A percentile compares a stretch with the other conserved stretches of the same genome.
Conservation (phyloP, 2,888 invertebrate species). For the Anthoptus insignis region DNA sequence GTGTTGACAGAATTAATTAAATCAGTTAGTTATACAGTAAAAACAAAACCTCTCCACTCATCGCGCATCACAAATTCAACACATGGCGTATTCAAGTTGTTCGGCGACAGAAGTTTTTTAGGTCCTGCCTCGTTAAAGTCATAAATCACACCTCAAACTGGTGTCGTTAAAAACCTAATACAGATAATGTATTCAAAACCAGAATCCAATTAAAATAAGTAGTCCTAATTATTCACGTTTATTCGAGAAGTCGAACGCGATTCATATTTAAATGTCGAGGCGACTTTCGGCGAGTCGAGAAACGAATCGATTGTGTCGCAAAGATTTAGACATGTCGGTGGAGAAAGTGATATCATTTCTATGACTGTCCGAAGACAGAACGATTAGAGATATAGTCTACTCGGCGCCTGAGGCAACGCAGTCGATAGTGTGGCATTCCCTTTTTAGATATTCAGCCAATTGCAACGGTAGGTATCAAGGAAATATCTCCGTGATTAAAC, state of each 20-base stretch:
- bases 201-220: slow-evolving; percentile 8
- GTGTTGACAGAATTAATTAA: slow-evolving; percentile 2
- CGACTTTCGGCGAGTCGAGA: slow-evolving; percentile 20
- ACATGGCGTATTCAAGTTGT: background rate
- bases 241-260: background rate
- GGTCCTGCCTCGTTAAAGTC: background rate
- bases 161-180: background rate
- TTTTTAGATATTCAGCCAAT: slow-evolving; percentile 1
- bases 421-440: background rate
- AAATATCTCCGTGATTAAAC: background rate
- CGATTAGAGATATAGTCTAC: slow-evolving; percentile 14
- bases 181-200: background rate
- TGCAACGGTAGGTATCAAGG: background rate
- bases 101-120: background rate
- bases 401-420: slow-evolving; percentile 8
- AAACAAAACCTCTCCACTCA: background rate
- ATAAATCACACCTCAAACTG: slow-evolving; percentile 10
- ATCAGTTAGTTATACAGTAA: background rate
- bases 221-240: slow-evolving; percentile 1
- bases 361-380: slow-evolving; percentile 19
- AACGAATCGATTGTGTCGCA: slow-evolving; percentile 28
- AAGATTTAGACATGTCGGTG: slow-evolving; percentile 25
- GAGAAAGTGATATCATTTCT: slow-evolving; percentile 30
- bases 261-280: slow-evolving; percentile 8
- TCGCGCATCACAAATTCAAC: background rate